Conservation (phyloP, 2,797 vertebrate species). For the Tiaroga cobitis region DNA sequence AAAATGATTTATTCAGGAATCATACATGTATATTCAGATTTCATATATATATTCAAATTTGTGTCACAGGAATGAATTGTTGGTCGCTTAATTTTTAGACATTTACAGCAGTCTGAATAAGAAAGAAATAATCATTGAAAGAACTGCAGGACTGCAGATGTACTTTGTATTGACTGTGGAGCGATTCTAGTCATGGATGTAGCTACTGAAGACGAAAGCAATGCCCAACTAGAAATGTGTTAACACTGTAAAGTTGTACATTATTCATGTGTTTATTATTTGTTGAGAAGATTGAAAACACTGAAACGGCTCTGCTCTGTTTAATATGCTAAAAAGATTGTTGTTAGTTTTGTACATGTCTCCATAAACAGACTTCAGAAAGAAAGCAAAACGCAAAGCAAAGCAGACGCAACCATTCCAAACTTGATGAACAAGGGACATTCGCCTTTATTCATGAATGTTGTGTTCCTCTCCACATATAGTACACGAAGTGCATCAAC, state of each 20-base stretch:
- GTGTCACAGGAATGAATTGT: neutral
- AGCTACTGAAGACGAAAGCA: constrained; percentile 65
- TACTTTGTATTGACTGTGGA: constrained; percentile 1
- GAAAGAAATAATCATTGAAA: neutral
- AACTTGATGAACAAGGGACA: constrained; percentile 9
- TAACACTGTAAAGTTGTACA: constrained; percentile 62
- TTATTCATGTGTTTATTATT: constrained; percentile 73
- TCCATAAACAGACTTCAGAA: constrained; percentile 17
- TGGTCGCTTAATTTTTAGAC: neutral
- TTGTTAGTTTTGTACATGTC: constrained; percentile 43
- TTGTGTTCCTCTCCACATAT: constrained; percentile 17
- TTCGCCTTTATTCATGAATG: constrained; percentile 57
- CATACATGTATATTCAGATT: neutral
- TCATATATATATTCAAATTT: neutral
- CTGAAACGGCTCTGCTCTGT: constrained; percentile 54
- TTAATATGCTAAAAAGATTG: constrained; percentile 64
- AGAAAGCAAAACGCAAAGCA: constrained; percentile 18
- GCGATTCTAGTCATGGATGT: constrained; percentile 4
- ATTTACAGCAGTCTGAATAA: neutral
- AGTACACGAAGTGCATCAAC: constrained; percentile 10
- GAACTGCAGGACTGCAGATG: neutral
- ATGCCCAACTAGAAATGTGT: constrained; percentile 62
- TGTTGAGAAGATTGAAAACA: constrained; percentile 61
- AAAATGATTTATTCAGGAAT: neutral
- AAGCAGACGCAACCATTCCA: constrained; percentile 29